These are phyloP conservation scores for Onychostoma macrolepis DNA, from an alignment of 2,113 vertebrate species.

Conservation along the genomic window DNA sequence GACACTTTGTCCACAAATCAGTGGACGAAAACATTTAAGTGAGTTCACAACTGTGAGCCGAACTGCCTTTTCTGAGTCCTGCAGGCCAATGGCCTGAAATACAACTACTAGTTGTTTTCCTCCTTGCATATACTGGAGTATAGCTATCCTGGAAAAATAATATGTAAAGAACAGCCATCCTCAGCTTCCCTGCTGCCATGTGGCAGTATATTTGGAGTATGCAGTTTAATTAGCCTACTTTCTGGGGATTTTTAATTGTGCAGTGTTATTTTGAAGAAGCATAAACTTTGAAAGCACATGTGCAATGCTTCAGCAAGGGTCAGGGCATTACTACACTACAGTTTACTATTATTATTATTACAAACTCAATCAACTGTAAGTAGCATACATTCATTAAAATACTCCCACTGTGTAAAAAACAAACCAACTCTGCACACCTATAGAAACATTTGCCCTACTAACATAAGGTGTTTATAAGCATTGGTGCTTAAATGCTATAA, in stretches of 20 bases:
- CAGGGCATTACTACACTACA: not conserved
- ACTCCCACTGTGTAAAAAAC: not conserved
- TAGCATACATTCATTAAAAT: constrained; percentile 5
- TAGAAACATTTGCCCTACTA: not conserved
- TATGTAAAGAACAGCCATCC: not conserved
- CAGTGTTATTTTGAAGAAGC: not conserved
- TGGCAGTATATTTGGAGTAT: not conserved
- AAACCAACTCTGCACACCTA: constrained; percentile 6
- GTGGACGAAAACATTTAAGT: not conserved
- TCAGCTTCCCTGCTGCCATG: constrained; percentile 5
- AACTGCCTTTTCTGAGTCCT: not conserved
- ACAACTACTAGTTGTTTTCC: not conserved
- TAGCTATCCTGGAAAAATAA: too few species aligned
- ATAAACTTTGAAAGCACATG: not conserved
- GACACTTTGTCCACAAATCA: constrained; percentile 23
- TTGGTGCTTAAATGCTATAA: not conserved
- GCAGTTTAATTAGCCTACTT: constrained; percentile 30
- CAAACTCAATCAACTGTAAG: not conserved
- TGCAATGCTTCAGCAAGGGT: not conserved
- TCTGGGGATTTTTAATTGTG: constrained; percentile 30
- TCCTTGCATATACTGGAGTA: not conserved
- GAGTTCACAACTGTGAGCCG: not conserved
- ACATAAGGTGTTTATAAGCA: not conserved
- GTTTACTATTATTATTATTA: not conserved
- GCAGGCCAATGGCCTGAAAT: not conserved